These are phyloP conservation scores for Apodemia zela DNA, from an alignment of 2,888 invertebrate genomes.

Conservation along the genomic window DNA sequence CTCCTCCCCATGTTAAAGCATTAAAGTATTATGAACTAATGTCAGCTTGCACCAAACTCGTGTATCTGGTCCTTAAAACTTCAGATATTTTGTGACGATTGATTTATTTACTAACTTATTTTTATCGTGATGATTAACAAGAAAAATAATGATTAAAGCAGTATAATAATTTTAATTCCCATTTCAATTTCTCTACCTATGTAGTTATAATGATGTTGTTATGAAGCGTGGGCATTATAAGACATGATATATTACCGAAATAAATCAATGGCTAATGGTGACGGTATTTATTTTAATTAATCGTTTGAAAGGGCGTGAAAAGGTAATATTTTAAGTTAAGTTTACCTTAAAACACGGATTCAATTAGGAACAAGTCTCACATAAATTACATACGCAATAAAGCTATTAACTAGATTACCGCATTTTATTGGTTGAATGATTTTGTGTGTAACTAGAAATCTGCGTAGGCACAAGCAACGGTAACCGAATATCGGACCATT, in stretches of 20 bases:
- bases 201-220: constrained; percentile 9
- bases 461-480: background rate
- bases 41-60: no score
- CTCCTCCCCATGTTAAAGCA: no score
- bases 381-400: background rate
- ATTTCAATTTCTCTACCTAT: background rate
- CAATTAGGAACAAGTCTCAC: background rate
- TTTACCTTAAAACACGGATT: background rate
- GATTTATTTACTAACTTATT: constrained; percentile 7
- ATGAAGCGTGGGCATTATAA: constrained; percentile 8
- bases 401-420: background rate
- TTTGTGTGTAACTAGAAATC: background rate
- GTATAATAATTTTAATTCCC: constrained; percentile 6
- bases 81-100: background rate
- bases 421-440: background rate
- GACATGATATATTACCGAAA: constrained; percentile 8
- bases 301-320: background rate
- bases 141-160: background rate
- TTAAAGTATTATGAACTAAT: no score
- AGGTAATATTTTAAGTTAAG: background rate
- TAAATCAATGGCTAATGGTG: constrained; percentile 6
- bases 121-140: constrained; percentile 9
- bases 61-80: background rate
- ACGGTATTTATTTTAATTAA: background rate
- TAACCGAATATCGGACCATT: no score